Conservation (phyloP, 2,888 invertebrate species). For the Drosophila maculinotata region DNA sequence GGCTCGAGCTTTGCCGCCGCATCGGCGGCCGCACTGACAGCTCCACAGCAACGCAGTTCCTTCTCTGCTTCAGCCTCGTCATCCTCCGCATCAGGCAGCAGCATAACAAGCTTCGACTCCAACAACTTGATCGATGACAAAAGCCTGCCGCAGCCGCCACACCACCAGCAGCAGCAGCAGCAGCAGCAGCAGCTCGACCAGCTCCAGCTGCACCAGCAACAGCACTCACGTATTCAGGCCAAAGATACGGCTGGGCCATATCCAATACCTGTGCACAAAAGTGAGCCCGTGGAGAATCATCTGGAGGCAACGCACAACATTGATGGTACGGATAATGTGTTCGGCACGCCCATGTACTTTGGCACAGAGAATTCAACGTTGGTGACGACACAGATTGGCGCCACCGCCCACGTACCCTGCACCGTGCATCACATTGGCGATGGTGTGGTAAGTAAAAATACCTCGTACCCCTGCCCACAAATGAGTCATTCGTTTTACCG, state of each 20-base stretch:
- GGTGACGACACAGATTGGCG: conserved; percentile 93
- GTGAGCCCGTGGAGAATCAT: conserved; percentile 65
- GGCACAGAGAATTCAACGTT: conserved; percentile 93
- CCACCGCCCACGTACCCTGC: conserved; percentile 93
- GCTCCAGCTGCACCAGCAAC: conserved; percentile 49
- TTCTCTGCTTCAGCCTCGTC: background rate
- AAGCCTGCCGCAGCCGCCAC: conserved; percentile 55
- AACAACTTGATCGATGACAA: conserved; percentile 80
- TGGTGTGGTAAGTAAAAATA: conserved; percentile 90
- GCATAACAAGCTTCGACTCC: conserved; percentile 82
- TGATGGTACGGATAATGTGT: conserved; percentile 83
- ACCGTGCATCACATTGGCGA: conserved; percentile 94
- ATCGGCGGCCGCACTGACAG: conserved; percentile 59
- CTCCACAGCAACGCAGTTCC: conserved; percentile 21
- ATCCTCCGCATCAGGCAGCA: conserved; percentile 60
- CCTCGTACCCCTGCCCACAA: conserved; percentile 1
- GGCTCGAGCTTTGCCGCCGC: conserved; percentile 55
- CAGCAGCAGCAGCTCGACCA: conserved; percentile 49
- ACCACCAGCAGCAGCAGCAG: conserved; percentile 30
- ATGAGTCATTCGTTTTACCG: conserved; percentile 24
- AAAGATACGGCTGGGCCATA: conserved; percentile 78
- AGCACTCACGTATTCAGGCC: conserved; percentile 75
- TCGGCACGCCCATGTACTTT: conserved; percentile 90
- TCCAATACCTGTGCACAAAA: conserved; percentile 58
- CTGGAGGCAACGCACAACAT: conserved; percentile 60